Evolutionary conservation across 2,797 vertebrate species (phyloP).

Genomic region (Argyrosomus regius): DNA sequence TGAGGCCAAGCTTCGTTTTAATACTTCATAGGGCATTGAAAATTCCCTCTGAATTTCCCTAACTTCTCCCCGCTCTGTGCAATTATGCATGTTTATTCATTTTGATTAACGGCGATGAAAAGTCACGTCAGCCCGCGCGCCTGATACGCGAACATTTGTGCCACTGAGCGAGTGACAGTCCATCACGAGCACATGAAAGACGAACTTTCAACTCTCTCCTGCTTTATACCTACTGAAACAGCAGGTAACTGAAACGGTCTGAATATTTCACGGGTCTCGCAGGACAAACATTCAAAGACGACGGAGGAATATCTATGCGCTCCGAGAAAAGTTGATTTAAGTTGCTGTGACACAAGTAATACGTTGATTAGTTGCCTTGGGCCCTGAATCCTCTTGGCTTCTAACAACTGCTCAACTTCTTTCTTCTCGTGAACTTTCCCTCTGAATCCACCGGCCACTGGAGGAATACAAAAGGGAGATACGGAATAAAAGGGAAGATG

Average conservation of each 20-base stretch:
- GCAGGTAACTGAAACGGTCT: constrained; percentile 78
- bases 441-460: constrained; percentile 72
- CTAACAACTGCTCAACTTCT: constrained; percentile 67
- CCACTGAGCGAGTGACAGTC: constrained; percentile 71
- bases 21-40: constrained; percentile 84
- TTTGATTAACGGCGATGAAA: constrained; percentile 80
- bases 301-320: constrained; percentile 55
- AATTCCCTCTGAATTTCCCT: constrained; percentile 82
- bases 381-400: constrained; percentile 69
- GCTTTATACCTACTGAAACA: constrained; percentile 71
- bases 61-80: constrained; percentile 77
- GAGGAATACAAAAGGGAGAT: constrained; percentile 67
- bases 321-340: constrained; percentile 71
- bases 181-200: constrained; percentile 69
- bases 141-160: constrained; percentile 58
- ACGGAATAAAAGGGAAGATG: constrained; percentile 28
- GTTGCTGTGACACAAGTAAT: constrained; percentile 78
- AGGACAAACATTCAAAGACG: constrained; percentile 75
- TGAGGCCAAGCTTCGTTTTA: constrained; percentile 73
- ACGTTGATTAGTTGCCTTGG: constrained; percentile 83
- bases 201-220: neutral
- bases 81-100: constrained; percentile 86
- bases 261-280: constrained; percentile 79
- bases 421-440: constrained; percentile 71
- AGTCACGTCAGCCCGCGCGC: constrained; percentile 57